Evolutionary conservation across 1,140 invertebrate species (phyloP).

Genomic region (Drosophila kanapiae): DNA sequence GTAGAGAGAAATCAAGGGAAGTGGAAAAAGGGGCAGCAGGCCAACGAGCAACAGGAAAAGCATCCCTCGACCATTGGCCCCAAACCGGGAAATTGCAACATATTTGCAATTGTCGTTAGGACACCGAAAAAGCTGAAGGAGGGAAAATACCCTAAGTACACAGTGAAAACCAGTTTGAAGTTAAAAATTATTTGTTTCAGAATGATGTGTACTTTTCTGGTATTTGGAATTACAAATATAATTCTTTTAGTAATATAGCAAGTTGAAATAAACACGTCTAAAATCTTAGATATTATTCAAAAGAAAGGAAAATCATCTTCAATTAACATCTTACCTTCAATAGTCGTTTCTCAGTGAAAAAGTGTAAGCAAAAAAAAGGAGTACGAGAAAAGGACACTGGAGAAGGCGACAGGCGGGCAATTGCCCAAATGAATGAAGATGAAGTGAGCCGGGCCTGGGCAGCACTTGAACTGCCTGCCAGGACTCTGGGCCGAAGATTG

Average conservation of each 20-base stretch:
- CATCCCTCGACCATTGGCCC: slow-evolving; percentile 28
- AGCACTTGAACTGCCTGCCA: slow-evolving; percentile 58
- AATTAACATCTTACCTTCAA: background rate
- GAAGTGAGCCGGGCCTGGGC: slow-evolving; percentile 55
- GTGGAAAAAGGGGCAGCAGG: slow-evolving; percentile 10
- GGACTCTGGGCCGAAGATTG: slow-evolving; percentile 43
- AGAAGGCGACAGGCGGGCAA: slow-evolving; percentile 38
- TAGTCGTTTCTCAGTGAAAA: slow-evolving; percentile 8
- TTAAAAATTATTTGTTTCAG: background rate
- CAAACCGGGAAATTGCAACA: slow-evolving; percentile 75
- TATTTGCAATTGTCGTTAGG: slow-evolving; percentile 77
- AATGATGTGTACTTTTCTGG: background rate
- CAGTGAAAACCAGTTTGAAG: background rate
- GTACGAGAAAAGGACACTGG: background rate
- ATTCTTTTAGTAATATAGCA: background rate
- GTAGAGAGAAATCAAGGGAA: background rate
- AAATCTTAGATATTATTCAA: background rate
- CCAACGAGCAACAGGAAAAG: slow-evolving; percentile 31
- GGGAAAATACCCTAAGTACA: slow-evolving; percentile 3
- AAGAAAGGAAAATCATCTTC: background rate
- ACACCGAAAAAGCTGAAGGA: slow-evolving; percentile 21
- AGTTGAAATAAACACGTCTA: background rate
- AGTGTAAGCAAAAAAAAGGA: background rate
- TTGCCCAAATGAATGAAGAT: slow-evolving; percentile 80
- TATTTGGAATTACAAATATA: background rate